phyloP scores from a whole-genome alignment of 2,888 invertebrate species.

The Callyntrura guangdongensis region DNA sequence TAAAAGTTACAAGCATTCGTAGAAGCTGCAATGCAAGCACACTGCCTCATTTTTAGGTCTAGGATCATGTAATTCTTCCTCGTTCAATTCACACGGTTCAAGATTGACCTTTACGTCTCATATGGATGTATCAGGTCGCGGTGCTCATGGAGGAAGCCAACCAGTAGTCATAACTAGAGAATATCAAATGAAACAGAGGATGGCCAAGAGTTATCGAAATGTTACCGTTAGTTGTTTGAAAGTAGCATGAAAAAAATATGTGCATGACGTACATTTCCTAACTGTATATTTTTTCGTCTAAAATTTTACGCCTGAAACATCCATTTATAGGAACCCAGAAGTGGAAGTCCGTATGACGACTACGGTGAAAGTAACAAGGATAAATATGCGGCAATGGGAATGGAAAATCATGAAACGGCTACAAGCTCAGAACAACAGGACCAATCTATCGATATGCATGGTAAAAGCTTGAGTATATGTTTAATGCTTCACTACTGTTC shows the following conservation, averaged over 20 bases:
- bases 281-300: not conserved
- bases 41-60: constrained; percentile 69
- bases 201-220: constrained; percentile 71
- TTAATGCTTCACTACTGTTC: not conserved
- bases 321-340: constrained; percentile 37
- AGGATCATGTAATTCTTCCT: constrained; percentile 96
- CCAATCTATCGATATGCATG: constrained; percentile 58
- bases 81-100: constrained; percentile 98
- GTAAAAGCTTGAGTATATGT: constrained; percentile 18
- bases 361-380: constrained; percentile 47
- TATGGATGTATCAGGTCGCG: constrained; percentile 86
- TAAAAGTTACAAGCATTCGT: constrained; percentile 1
- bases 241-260: too few species aligned
- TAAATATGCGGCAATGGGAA: constrained; percentile 26
- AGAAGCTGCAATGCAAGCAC: constrained; percentile 43
- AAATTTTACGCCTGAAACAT: too few species aligned
- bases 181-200: constrained; percentile 90
- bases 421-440: constrained; percentile 26
- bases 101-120: constrained; percentile 97
- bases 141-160: constrained; percentile 90
- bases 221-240: constrained; percentile 41
- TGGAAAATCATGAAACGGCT: constrained; percentile 26
- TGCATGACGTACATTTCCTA: not conserved
- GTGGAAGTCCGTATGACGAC: constrained; percentile 46
- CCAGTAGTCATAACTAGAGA: constrained; percentile 92